Evolutionary conservation across 2,797 vertebrate genomes (phyloP), one percentile per base, ranked within the genome.

Genomic region (Liparis tanakae): DNA sequence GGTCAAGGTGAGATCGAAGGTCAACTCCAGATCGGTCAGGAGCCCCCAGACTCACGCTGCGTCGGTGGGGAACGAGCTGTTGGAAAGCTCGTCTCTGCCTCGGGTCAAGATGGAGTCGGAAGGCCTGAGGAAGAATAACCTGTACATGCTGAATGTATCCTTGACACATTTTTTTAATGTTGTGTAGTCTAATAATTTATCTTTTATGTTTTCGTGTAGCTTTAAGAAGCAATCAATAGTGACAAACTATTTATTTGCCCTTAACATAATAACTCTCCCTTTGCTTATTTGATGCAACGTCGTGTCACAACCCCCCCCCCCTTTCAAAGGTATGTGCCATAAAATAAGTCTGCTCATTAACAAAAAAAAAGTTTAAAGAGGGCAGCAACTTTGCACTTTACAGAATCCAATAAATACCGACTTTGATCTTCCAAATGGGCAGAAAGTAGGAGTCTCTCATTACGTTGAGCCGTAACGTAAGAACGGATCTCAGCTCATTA

Each of bases 131-230:
- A 92, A 93, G 0, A 80, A 60, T 0, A 81, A 60, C 3, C 69
- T 92, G 25, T 94, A 94, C 33, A 30, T 91, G 72, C 58, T 91
- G 48, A 95, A 94, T 57, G 92, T 98, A 98, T 97, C 97, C 96
- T 98, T 95, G 41, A n/a, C 10, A n/a, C 22, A 33, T 33, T 59
- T 51, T n/a, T n/a, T 4, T 41, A 12, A 60, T 12, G 10, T 41
- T 41, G 39, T 39, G 15, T 3, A 8, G 10, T 48, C 20, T 0
- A 22, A n/a, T 20, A 55, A 58, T 67, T 10, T 3, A 53, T 33
- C 15, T n/a, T 76, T 44, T 50, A 25, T 61, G 8, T 9, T 7
- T 20, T 59, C n/a, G 37, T 41, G 41, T 72, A 25, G 17, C 39
- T 72, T 43, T 53, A 41, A 9, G 39, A 20, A 10, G 13, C 7